Conservation (phyloP, 1,140 invertebrate genomes). For the Agraylea sexmaculata region DNA sequence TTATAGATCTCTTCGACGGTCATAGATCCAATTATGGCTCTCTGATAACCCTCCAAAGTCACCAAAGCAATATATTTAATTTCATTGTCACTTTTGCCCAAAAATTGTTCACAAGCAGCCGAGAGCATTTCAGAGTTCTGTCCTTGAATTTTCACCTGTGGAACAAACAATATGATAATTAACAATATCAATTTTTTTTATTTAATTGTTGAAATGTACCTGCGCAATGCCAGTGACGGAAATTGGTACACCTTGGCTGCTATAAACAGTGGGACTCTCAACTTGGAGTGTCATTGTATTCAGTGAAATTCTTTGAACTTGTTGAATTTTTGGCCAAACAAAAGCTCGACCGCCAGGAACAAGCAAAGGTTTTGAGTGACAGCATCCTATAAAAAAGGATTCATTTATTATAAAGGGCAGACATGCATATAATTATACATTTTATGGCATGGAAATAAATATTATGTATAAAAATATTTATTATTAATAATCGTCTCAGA, state of each 20-base stretch:
- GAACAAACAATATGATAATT: constrained; percentile 24
- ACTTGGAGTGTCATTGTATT: constrained; percentile 86
- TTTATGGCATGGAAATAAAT: no score
- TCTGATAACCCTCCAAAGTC: constrained; percentile 83
- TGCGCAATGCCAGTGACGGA: constrained; percentile 88
- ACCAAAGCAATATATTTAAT: constrained; percentile 79
- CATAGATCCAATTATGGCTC: constrained; percentile 93
- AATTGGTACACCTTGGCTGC: constrained; percentile 82
- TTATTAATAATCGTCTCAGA: no score
- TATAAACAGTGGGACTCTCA: constrained; percentile 76
- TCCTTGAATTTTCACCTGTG: constrained; percentile 81
- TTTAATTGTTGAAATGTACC: constrained; percentile 23
- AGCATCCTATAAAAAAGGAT: no score
- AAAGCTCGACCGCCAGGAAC: constrained; percentile 85
- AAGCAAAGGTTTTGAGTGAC: constrained; percentile 67
- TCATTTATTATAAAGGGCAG: no score
- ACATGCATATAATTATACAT: no score
- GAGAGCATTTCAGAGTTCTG: constrained; percentile 79
- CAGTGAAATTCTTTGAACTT: constrained; percentile 80
- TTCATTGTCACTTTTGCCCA: constrained; percentile 74
- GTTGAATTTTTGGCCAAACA: constrained; percentile 85
- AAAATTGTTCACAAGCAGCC: constrained; percentile 84
- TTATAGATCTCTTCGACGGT: constrained; percentile 96
- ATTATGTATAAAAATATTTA: no score
- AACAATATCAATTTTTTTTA: constrained; percentile 84